phyloP scores from a whole-genome alignment of 2,888 invertebrate genomes.

The Nomada hirtipes region DNA sequence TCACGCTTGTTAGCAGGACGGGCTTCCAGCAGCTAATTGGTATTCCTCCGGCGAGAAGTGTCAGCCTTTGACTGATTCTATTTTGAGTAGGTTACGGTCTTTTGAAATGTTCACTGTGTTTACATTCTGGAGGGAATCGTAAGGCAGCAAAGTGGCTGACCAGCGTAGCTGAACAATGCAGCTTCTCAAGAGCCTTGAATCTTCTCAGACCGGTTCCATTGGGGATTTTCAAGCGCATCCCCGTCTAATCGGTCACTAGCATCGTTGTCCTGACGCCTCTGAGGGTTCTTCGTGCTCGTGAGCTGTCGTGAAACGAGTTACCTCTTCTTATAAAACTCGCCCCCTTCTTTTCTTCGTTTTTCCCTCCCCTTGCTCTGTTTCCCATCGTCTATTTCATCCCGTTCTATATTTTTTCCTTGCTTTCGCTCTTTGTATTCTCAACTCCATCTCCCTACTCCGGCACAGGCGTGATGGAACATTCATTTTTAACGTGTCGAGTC shows the following conservation, averaged over 20 bases:
- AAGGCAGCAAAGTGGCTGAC: conserved; percentile 55
- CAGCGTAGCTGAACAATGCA: conserved; percentile 51
- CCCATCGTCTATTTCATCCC: not conserved
- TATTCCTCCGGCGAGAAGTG: conserved; percentile 61
- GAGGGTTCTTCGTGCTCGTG: conserved; percentile 11
- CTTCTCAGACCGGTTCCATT: conserved; percentile 58
- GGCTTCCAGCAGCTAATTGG: conserved; percentile 65
- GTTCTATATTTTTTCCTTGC: not conserved
- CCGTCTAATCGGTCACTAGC: conserved; percentile 52
- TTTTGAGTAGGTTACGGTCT: conserved; percentile 57
- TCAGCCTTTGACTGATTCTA: conserved; percentile 66
- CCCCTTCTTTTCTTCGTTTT: not conserved
- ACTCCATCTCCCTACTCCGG: not conserved
- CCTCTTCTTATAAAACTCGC: conserved; percentile 9
- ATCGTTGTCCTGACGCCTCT: conserved; percentile 40
- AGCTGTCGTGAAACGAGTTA: conserved; percentile 9
- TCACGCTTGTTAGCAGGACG: conserved; percentile 61
- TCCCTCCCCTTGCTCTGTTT: conserved; percentile 4
- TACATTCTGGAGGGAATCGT: conserved; percentile 61
- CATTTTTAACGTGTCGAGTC: conserved; percentile 62
- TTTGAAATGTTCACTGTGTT: conserved; percentile 50
- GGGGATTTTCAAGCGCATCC: conserved; percentile 49
- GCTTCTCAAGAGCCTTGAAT: conserved; percentile 24
- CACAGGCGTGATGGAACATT: conserved; percentile 48
- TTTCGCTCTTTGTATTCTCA: not conserved